Evolutionary conservation across 1,140 invertebrate species (phyloP).

Genomic region (Hyphantria cunea): DNA sequence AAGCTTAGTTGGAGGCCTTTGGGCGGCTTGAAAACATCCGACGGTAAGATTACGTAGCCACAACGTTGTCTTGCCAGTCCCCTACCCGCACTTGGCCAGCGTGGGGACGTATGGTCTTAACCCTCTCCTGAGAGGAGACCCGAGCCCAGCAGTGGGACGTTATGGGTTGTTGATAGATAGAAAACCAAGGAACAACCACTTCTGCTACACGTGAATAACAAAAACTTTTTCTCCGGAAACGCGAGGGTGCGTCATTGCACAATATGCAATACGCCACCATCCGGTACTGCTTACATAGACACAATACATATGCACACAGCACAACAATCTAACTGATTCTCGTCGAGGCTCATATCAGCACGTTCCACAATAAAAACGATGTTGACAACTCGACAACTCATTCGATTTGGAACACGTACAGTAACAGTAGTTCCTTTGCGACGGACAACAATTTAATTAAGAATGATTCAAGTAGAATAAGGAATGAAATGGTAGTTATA

Average conservation of each 20-base stretch:
- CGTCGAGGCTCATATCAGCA: conserved; percentile 36
- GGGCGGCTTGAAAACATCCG: too few relatives aligned
- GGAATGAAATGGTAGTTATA: conserved; percentile 39
- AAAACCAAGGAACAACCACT: conserved; percentile 1
- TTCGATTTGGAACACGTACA: conserved; percentile 31
- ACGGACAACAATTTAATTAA: conserved; percentile 40
- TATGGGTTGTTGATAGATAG: too few relatives aligned
- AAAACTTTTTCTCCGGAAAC: conserved; percentile 39
- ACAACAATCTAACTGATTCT: conserved; percentile 23
- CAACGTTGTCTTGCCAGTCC: too few relatives aligned
- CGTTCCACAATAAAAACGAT: conserved; percentile 34
- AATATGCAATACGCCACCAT: conserved; percentile 51
- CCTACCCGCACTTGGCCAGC: too few relatives aligned
- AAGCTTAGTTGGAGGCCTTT: too few relatives aligned
- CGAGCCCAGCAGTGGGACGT: too few relatives aligned
- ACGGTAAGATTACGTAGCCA: too few relatives aligned
- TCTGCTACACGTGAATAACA: conserved; percentile 27
- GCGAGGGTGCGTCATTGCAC: conserved; percentile 47
- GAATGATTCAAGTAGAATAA: conserved; percentile 36
- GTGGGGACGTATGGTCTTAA: too few relatives aligned
- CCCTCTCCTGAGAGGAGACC: too few relatives aligned
- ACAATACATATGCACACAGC: conserved; percentile 30
- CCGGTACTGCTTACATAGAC: conserved; percentile 29
- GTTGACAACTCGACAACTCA: conserved; percentile 32
- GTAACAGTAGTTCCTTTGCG: conserved; percentile 29